phyloP scores from a whole-genome alignment of 2,113 vertebrate species.

The Indri indri region DNA sequence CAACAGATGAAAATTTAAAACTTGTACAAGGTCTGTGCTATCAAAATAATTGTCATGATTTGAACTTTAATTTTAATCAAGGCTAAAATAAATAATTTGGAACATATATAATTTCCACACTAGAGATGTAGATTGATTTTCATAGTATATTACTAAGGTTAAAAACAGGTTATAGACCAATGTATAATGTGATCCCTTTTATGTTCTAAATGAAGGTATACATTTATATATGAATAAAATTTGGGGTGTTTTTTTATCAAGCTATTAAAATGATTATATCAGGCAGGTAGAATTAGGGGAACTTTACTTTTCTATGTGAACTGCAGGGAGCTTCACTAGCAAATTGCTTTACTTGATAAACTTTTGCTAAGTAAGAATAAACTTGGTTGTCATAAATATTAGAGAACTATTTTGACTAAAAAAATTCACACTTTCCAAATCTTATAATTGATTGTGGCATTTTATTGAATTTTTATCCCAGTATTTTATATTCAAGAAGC shows the following conservation, averaged over 20 bases:
- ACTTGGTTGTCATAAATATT: not conserved
- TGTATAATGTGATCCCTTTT: not conserved
- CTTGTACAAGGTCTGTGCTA: not conserved
- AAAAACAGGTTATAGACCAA: not conserved
- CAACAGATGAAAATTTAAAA: not conserved
- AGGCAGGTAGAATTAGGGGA: not conserved
- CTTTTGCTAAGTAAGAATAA: not conserved
- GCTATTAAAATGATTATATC: not conserved
- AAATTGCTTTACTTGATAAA: not conserved
- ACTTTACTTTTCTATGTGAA: not conserved
- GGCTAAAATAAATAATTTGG: not conserved
- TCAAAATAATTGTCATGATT: slow-evolving; percentile 21
- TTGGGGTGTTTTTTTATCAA: not conserved
- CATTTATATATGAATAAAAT: not conserved
- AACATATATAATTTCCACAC: not conserved
- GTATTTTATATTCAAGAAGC: not conserved
- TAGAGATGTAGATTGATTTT: not conserved
- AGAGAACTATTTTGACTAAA: not conserved
- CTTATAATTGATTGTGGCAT: not conserved
- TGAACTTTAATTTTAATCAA: slow-evolving; percentile 44
- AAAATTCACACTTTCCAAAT: not conserved
- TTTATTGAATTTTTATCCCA: not conserved
- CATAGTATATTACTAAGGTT: not conserved
- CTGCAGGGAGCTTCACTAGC: not conserved
- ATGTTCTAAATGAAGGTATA: not conserved